Evolutionary conservation across 1,140 invertebrate genomes (phyloP).

Genomic region (Oedothorax gibbosus): DNA sequence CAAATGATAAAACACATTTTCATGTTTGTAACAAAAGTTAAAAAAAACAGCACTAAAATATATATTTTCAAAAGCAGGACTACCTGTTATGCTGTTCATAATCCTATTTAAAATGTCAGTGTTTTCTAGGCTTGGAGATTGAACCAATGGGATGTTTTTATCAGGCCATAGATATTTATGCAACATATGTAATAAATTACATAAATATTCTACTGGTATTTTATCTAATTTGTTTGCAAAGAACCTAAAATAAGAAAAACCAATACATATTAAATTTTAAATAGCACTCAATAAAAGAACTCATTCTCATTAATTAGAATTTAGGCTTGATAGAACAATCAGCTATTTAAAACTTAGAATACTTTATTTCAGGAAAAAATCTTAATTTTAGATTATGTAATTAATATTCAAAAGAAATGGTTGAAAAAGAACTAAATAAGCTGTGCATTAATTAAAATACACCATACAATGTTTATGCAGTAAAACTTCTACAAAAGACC

Average conservation of each 20-base stretch:
- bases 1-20: neutral
- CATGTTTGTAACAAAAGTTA: neutral
- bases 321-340: neutral
- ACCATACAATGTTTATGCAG: no score
- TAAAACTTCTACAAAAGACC: no score
- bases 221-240: constrained; percentile 18
- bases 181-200: constrained; percentile 8
- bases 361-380: neutral
- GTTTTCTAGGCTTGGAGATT: neutral
- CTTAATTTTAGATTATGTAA: no score
- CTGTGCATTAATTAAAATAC: no score
- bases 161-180: constrained; percentile 37
- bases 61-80: neutral
- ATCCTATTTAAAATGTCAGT: constrained; percentile 3
- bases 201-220: constrained; percentile 25
- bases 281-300: neutral
- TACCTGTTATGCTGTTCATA: constrained; percentile 32
- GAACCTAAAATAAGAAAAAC: constrained; percentile 10
- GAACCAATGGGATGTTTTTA: neutral
- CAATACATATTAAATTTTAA: neutral
- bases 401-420: no score
- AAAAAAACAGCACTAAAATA: no score
- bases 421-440: no score
- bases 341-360: neutral
- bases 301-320: neutral